phyloP scores from a whole-genome alignment of 2,888 invertebrate species.

The Amphipoea lucens region DNA sequence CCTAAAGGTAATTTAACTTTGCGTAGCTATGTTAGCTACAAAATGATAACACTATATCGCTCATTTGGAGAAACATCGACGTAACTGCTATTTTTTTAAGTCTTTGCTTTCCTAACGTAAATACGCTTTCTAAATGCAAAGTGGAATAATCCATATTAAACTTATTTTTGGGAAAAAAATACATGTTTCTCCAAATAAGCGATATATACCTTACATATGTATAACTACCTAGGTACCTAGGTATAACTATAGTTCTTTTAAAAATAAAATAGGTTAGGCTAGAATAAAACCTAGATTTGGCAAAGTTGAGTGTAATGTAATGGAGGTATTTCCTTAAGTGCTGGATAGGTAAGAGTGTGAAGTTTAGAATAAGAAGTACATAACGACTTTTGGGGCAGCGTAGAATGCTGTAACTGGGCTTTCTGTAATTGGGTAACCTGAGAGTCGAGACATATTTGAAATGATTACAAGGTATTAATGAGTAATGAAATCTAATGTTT shows the following conservation, averaged over 20 bases:
- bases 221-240: too few relatives aligned
- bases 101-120: too few relatives aligned
- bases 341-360: neutral
- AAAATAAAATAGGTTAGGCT: neutral
- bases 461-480: neutral
- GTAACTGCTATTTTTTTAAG: too few relatives aligned
- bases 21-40: neutral
- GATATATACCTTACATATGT: neutral
- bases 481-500: neutral
- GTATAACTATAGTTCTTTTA: neutral
- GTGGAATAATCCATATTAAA: too few relatives aligned
- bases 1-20: constrained; percentile 50
- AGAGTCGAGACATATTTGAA: neutral
- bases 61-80: too few relatives aligned
- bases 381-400: neutral
- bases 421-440: neutral
- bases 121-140: too few relatives aligned
- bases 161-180: too few relatives aligned
- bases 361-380: neutral
- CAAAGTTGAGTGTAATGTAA: neutral
- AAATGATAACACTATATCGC: neutral
- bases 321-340: neutral
- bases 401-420: neutral
- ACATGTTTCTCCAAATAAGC: too few relatives aligned
- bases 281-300: neutral